Evolutionary conservation across 2,113 vertebrate genomes (phyloP), one percentile per base, ranked within the genome.

Genomic region (Neoarius graeffei): DNA sequence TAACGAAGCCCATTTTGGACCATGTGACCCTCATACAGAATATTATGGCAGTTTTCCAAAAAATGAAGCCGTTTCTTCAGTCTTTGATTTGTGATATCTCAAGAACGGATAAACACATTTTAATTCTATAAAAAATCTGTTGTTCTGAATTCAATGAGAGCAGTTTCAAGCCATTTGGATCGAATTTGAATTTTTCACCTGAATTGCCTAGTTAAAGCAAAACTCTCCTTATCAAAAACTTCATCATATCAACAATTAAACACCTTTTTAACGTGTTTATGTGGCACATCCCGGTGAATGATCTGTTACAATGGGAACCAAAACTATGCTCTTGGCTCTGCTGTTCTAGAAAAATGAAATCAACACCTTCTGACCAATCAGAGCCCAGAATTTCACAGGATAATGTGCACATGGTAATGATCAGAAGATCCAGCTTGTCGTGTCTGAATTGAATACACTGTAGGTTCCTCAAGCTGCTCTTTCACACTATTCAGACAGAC

Each of bases 401-500:
- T 42, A 42, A 4, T 0, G 42, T 42, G 42, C 42, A 4, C 42
- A 42, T 42, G 42, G 42, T 30, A 15, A 30, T 30, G 27, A 67
- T 71, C 15, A 48, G 19, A 74, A 8, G 15, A n/a, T 69, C 8
- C 25, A n/a, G n/a, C 8, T 4, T 3, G 14, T 27, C 13, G 52
- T 27, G 30, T 19, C 35, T 77, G 83, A 74, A 84, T 69, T 42
- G 42, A 42, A 42, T 42, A 42, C 35, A 56, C 76, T 81, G 73
- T 42, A 54, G 66, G 73, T 77, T 88, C 88, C 85, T 88, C 66
- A 62, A 83, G 57, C 83, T 88, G 73, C 81, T 87, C 85, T 88
- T 84, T 87, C 79, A 83, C 82, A 84, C 59, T 79, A 52, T 81
- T 81, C 76, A 88, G 90, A 89, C 90, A 91, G 89, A 88, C 86